These are phyloP conservation scores for Trichonephila clavata DNA, from an alignment of 1,140 invertebrate genomes.

Conservation along the genomic window DNA sequence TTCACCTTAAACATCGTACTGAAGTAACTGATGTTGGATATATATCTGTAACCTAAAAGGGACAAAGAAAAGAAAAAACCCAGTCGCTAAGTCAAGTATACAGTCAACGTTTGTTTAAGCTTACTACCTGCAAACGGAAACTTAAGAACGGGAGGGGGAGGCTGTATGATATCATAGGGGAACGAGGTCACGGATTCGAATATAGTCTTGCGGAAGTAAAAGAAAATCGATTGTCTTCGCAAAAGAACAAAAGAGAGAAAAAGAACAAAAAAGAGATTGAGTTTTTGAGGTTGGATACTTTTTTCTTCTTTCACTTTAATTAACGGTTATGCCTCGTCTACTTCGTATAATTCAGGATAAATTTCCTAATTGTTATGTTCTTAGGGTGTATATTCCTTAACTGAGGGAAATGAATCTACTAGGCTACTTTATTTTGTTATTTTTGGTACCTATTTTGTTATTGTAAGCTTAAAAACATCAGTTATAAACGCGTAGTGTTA, in stretches of 20 bases:
- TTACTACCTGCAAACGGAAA: conserved; percentile 35
- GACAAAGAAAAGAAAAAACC: neutral
- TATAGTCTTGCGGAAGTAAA: conserved; percentile 41
- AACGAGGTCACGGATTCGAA: conserved; percentile 33
- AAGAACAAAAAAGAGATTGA: neutral
- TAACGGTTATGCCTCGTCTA: neutral
- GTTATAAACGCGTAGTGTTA: no score
- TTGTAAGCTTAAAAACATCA: no score
- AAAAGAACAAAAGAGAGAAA: neutral
- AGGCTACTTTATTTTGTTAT: no score
- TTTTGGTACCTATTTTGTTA: no score
- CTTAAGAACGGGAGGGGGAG: neutral
- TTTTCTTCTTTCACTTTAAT: conserved; percentile 2
- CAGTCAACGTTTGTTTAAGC: conserved; percentile 60
- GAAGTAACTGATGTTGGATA: conserved; percentile 1
- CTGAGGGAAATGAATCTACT: no score
- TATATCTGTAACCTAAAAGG: conserved; percentile 26
- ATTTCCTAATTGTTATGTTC: neutral
- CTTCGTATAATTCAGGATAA: neutral
- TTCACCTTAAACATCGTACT: neutral
- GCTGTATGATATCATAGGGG: conserved; percentile 10
- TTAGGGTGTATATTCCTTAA: neutral
- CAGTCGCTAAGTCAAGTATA: conserved; percentile 51
- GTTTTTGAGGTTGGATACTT: conserved; percentile 3
- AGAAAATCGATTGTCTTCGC: conserved; percentile 44